These are phyloP conservation scores for Danionella dracula DNA, from an alignment of 2,797 vertebrate genomes.

Conservation along the genomic window DNA sequence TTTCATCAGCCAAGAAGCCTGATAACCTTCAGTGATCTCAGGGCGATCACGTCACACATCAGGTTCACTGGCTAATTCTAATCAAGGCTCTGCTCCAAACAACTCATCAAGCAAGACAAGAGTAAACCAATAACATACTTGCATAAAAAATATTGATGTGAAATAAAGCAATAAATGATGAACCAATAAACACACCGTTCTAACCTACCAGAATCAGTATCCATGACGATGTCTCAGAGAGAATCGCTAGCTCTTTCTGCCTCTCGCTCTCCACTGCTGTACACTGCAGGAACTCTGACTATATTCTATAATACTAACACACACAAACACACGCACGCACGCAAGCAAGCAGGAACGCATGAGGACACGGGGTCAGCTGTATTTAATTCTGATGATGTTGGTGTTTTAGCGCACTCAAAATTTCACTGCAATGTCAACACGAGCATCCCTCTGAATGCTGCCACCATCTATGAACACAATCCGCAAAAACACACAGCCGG, in stretches of 20 bases:
- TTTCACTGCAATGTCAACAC: neutral
- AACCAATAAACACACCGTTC: neutral
- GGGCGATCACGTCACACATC: too few species aligned
- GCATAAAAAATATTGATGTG: too few species aligned
- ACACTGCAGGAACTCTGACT: neutral
- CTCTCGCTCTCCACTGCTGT: neutral
- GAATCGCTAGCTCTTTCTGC: constrained; percentile 17
- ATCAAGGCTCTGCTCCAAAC: too few species aligned
- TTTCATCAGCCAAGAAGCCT: too few species aligned
- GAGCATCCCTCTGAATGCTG: constrained; percentile 17
- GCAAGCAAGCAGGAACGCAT: neutral
- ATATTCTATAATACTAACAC: constrained; percentile 7
- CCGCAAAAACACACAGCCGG: neutral
- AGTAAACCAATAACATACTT: too few species aligned
- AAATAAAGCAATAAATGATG: constrained; percentile 7
- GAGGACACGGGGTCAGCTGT: neutral
- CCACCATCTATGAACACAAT: neutral
- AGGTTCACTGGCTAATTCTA: too few species aligned
- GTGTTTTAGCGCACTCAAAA: constrained; percentile 11
- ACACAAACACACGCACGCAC: neutral
- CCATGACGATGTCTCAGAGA: constrained; percentile 48
- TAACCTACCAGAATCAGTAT: constrained; percentile 57
- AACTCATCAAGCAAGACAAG: too few species aligned
- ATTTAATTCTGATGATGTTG: constrained; percentile 28
- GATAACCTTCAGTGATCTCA: too few species aligned